Evolutionary conservation across 2,888 invertebrate species (phyloP), one percentile per base, ranked within the genome.

Genomic region (Stenolophus ochropezus): DNA sequence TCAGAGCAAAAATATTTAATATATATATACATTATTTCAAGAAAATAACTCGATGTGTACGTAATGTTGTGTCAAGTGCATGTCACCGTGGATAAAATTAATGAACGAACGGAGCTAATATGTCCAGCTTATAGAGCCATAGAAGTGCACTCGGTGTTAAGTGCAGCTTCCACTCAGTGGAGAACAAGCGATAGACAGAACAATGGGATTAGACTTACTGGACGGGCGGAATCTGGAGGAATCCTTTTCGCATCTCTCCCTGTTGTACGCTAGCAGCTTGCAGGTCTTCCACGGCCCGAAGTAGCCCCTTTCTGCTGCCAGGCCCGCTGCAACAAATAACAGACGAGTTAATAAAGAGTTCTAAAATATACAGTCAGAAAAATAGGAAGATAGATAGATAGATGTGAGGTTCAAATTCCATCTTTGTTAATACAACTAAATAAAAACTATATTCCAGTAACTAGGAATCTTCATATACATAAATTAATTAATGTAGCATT

Each of bases 211-310:
- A 69, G 82, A 93, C 94, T 94, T 89, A 96, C 96, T 91, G 84
- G 93, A 93, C 82, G 96, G 93, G 85, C 93, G 92, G 90, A 96
- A 96, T 89, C 95, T 93, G 84, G 96, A 94, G 83, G 93, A 93
- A 85, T 92, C 91, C 61, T 87, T 86, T 83, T 96, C 96, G 86
- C 96, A 97, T 90, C 95, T 93, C 89, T 96, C 96, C 85, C 96
- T 91, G 89, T 95, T 94, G 90, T 96, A 96, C 8, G 94, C 91
- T 85, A 96, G 90, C 86, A 93, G 92, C 90, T 96, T 96, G 92
- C 97, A 97, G 82, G 95, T 93, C 86, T 94, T 93, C 94, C 96
- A 97, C 87, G 96, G 96, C 83, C 96, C 96, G 87, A 96, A 97
- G 90, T 96, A 96, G 61, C 96, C 97, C 84, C 92, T 92, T 88